Conservation (phyloP, 2,888 invertebrate species). For the Cantharis flavilabris region DNA sequence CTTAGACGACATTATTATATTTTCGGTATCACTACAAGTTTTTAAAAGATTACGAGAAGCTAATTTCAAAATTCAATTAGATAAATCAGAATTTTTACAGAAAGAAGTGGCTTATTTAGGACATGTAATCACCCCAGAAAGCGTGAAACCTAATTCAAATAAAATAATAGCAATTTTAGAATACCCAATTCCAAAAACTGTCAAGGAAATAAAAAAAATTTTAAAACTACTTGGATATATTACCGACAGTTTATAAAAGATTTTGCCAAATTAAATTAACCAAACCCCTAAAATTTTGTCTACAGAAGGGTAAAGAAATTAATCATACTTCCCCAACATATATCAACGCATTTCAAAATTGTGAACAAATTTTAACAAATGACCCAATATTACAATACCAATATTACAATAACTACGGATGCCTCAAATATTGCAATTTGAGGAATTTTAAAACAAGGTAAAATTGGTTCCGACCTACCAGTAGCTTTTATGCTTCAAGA, state of each 20-base stretch:
- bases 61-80: too few species aligned
- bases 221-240: constrained; percentile 18
- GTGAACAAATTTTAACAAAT: too few species aligned
- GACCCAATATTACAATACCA: too few species aligned
- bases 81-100: neutral
- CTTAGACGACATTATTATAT: constrained; percentile 44
- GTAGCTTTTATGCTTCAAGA: constrained; percentile 30
- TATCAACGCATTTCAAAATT: too few species aligned
- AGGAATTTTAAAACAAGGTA: constrained; percentile 28
- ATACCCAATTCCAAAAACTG: too few species aligned
- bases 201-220: constrained; percentile 20
- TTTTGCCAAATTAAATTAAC: constrained; percentile 15
- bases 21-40: constrained; percentile 37
- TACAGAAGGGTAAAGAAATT: constrained; percentile 13
- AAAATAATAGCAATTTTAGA: constrained; percentile 13
- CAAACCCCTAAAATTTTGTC: constrained; percentile 12
- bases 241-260: constrained; percentile 20
- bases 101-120: constrained; percentile 10
- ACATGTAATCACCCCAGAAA: constrained; percentile 27
- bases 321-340: too few species aligned
- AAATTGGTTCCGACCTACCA: constrained; percentile 20
- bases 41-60: too few species aligned
- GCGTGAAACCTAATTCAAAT: constrained; percentile 27
- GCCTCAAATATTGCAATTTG: constrained; percentile 16
- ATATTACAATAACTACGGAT: constrained; percentile 18